Evolutionary conservation across 35 echinoderm and acorn worm genomes (phyloP).

Genomic region (Hemicentrotus pulcherrimus): DNA sequence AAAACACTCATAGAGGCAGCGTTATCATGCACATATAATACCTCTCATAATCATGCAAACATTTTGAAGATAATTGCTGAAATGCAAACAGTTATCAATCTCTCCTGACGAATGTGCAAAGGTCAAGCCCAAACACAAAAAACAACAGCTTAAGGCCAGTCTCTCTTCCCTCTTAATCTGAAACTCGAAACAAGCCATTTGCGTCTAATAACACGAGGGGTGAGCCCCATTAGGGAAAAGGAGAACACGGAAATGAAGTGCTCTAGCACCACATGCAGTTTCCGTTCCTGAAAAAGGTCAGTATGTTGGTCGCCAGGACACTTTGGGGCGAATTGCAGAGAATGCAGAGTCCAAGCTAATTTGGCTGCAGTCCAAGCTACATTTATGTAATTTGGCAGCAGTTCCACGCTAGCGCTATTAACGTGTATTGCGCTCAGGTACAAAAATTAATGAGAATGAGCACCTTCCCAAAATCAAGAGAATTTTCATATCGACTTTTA

Average conservation of each 20-base stretch:
- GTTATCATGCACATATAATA: no score
- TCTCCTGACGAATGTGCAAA: neutral
- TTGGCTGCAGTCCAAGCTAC: neutral
- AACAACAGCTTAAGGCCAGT: neutral
- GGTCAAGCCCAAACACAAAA: neutral
- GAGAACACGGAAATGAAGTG: neutral
- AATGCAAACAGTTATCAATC: neutral
- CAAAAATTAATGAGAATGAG: no score
- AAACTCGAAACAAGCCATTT: neutral
- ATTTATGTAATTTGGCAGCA: neutral
- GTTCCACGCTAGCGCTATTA: neutral
- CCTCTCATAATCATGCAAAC: neutral
- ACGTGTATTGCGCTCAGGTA: neutral
- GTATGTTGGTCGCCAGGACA: neutral
- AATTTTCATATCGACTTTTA: no score
- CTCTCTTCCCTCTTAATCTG: neutral
- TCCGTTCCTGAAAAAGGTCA: neutral
- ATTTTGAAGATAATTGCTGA: neutral
- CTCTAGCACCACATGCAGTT: neutral
- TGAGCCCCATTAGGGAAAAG: neutral
- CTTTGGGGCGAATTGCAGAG: neutral
- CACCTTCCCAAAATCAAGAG: no score
- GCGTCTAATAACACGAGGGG: neutral
- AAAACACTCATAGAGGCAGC: neutral
- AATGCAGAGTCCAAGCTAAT: neutral